These are phyloP conservation scores for Aleiodes testaceus DNA, from an alignment of 2,888 invertebrate species.

Conservation along the genomic window DNA sequence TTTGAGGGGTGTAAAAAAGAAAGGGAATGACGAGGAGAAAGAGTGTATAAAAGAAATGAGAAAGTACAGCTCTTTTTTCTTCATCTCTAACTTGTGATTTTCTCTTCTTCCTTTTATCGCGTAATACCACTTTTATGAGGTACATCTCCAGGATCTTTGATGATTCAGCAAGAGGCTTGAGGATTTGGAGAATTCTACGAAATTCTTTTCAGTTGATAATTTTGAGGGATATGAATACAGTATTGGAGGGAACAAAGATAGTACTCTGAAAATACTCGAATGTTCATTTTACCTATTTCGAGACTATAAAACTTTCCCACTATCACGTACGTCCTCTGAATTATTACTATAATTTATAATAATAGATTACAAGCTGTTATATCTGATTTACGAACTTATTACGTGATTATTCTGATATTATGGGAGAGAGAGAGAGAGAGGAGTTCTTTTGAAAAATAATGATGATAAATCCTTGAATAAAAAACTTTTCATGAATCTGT, in stretches of 20 bases:
- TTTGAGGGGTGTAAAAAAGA: conserved; percentile 6
- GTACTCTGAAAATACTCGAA: not conserved
- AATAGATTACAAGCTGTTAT: conserved; percentile 4
- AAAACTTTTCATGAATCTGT: conserved; percentile 10
- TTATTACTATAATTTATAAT: conserved; percentile 18
- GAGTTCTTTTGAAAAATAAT: conserved; percentile 13
- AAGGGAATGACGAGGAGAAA: not conserved
- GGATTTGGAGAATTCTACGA: not conserved
- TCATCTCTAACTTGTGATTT: conserved; percentile 24
- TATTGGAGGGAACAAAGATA: too few relatives aligned
- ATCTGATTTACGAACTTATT: conserved; percentile 12
- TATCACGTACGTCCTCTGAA: not conserved
- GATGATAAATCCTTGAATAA: conserved; percentile 1
- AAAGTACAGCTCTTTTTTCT: conserved; percentile 5
- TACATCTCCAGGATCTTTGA: conserved; percentile 3
- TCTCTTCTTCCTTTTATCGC: not conserved
- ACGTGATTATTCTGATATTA: conserved; percentile 18
- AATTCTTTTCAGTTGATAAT: not conserved
- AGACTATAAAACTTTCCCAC: not conserved
- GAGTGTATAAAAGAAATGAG: conserved; percentile 21
- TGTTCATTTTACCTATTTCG: conserved; percentile 13
- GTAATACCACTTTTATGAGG: conserved; percentile 24
- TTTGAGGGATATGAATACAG: not conserved
- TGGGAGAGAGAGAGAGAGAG: not conserved
- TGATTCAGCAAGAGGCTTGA: conserved; percentile 10